These are phyloP conservation scores for Anguilla pacifica DNA, from an alignment of 2,797 vertebrate genomes.

Conservation along the genomic window DNA sequence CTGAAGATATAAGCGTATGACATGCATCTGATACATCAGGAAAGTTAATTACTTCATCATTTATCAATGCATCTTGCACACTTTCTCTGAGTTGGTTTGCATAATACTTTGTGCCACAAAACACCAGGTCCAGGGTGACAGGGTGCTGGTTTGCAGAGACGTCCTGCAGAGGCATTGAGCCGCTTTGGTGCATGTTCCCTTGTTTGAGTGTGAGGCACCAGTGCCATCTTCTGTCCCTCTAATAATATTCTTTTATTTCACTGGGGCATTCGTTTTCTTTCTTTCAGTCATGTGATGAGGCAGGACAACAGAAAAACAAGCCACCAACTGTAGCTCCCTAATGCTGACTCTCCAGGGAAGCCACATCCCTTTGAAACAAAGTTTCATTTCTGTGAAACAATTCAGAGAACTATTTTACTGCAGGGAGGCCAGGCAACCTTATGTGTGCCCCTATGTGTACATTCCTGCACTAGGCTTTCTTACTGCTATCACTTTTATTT, in stretches of 20 bases:
- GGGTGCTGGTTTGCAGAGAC: neutral
- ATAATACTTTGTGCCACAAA: neutral
- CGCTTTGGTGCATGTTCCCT: conserved; percentile 10
- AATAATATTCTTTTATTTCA: conserved; percentile 21
- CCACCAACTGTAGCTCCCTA: neutral
- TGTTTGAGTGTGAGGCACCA: conserved; percentile 60
- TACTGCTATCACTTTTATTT: neutral
- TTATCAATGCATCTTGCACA: neutral
- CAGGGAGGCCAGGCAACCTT: neutral
- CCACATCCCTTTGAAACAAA: conserved; percentile 40
- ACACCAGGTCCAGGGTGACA: neutral
- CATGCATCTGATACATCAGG: neutral
- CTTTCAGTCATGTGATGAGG: neutral
- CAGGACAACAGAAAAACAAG: neutral
- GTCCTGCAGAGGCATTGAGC: neutral
- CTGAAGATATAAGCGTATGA: neutral
- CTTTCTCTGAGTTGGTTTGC: neutral
- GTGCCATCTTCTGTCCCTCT: conserved; percentile 73
- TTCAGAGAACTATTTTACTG: neutral
- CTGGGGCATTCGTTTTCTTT: neutral
- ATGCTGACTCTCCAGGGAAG: neutral
- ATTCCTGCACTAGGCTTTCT: neutral
- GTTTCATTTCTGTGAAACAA: neutral
- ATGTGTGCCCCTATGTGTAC: neutral
- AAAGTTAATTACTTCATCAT: neutral